These are phyloP conservation scores for Drosophila setosimentum DNA, from an alignment of 2,888 invertebrate species.

Conservation along the genomic window DNA sequence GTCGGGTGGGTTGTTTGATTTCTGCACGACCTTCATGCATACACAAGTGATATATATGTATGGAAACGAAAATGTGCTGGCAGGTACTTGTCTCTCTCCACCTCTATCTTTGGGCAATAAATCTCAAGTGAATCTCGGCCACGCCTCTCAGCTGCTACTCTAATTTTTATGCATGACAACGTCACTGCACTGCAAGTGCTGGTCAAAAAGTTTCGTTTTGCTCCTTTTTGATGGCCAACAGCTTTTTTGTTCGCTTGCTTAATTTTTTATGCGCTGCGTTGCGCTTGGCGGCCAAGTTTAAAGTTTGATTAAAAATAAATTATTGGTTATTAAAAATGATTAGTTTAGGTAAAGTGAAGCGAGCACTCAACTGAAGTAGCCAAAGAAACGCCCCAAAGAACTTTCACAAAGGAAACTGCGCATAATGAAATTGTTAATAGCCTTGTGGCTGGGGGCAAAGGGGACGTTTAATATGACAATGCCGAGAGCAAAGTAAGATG, in stretches of 20 bases:
- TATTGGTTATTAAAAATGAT: slow-evolving; percentile 82
- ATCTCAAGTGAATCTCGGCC: slow-evolving; percentile 62
- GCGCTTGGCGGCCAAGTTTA: slow-evolving; percentile 60
- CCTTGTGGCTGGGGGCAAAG: slow-evolving; percentile 14
- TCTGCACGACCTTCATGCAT: slow-evolving; percentile 60
- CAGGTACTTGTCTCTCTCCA: slow-evolving; percentile 6
- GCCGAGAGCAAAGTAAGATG: neutral
- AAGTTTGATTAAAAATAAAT: slow-evolving; percentile 81
- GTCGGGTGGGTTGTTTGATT: slow-evolving; percentile 69
- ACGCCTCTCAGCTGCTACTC: slow-evolving; percentile 63
- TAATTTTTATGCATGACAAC: slow-evolving; percentile 77
- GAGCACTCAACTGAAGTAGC: slow-evolving; percentile 48
- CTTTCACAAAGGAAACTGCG: slow-evolving; percentile 51
- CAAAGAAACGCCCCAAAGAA: slow-evolving; percentile 39
- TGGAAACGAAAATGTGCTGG: slow-evolving; percentile 13
- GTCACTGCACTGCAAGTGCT: slow-evolving; percentile 47
- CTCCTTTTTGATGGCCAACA: slow-evolving; percentile 12
- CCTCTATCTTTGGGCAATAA: slow-evolving; percentile 62
- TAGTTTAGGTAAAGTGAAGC: slow-evolving; percentile 66
- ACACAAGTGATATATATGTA: slow-evolving; percentile 3
- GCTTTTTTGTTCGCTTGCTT: slow-evolving; percentile 42
- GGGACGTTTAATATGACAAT: slow-evolving; percentile 57
- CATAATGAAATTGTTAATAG: slow-evolving; percentile 78
- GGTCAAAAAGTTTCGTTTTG: slow-evolving; percentile 43
- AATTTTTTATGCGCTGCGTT: slow-evolving; percentile 62